These are phyloP conservation scores for Corvus moneduloides DNA, from an alignment of 2,113 vertebrate species.

Conservation along the genomic window DNA sequence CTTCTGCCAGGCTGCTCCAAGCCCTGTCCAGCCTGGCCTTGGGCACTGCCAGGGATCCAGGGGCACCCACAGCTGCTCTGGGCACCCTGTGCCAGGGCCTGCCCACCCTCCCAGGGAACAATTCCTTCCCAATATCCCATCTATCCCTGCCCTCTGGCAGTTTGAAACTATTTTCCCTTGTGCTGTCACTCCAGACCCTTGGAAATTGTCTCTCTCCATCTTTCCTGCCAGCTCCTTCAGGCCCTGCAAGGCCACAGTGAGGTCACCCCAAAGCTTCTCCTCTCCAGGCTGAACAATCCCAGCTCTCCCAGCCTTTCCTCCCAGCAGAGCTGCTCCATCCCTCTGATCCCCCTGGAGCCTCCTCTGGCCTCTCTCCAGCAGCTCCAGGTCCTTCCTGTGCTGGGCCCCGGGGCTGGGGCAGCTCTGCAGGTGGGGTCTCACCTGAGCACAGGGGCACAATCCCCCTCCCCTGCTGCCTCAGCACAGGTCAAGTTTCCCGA, in stretches of 20 bases:
- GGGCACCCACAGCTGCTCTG: neutral
- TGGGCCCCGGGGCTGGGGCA: neutral
- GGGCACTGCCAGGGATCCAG: neutral
- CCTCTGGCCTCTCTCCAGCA: neutral
- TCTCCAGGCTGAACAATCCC: neutral
- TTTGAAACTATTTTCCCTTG: neutral
- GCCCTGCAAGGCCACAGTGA: accelerated
- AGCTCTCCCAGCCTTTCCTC: neutral
- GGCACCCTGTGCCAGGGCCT: neutral
- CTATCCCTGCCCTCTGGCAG: accelerated
- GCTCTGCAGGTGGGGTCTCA: neutral
- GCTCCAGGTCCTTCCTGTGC: neutral
- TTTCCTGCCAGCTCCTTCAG: accelerated
- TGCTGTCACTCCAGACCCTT: neutral
- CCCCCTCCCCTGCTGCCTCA: neutral
- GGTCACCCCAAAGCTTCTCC: too few species aligned
- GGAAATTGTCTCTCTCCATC: neutral
- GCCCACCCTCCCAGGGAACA: accelerated
- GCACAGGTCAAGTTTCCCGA: neutral
- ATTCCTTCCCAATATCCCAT: neutral
- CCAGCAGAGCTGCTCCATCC: neutral
- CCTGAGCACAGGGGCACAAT: neutral
- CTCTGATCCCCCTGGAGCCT: neutral
- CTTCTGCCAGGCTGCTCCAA: neutral
- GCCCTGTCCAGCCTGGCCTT: neutral